Evolutionary conservation across 2,888 invertebrate genomes (phyloP).

Genomic region (Elmis aenea): DNA sequence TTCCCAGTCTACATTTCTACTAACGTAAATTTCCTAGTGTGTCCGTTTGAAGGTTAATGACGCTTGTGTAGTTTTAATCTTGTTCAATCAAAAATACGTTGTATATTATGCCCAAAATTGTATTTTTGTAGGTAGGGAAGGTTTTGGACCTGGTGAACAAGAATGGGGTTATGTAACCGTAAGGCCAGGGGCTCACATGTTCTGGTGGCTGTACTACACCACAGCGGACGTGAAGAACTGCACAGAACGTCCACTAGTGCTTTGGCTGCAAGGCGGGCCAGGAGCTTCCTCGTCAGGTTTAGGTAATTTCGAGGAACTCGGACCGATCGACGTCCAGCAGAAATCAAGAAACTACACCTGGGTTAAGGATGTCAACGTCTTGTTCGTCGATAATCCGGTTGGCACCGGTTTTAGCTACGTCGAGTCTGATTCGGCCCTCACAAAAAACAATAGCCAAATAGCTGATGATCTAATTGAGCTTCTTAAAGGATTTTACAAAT

Average conservation of each 20-base stretch:
- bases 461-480: slow-evolving; percentile 53
- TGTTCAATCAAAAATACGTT: too few species aligned
- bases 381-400: slow-evolving; percentile 85
- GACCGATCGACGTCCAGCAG: slow-evolving; percentile 65
- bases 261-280: slow-evolving; percentile 89
- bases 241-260: slow-evolving; percentile 66
- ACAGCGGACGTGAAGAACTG: slow-evolving; percentile 52
- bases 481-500: slow-evolving; percentile 48
- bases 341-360: slow-evolving; percentile 68
- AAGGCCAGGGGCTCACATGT: slow-evolving; percentile 71
- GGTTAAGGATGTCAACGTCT: slow-evolving; percentile 74
- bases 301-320: slow-evolving; percentile 80
- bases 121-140: slow-evolving; percentile 28
- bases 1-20: too few species aligned
- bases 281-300: slow-evolving; percentile 53
- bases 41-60: too few species aligned
- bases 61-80: too few species aligned
- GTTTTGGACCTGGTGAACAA: slow-evolving; percentile 60
- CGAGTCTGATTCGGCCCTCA: slow-evolving; percentile 48
- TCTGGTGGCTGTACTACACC: slow-evolving; percentile 82
- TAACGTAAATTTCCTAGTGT: too few species aligned
- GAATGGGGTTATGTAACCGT: slow-evolving; percentile 72
- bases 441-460: slow-evolving; percentile 57
- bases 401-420: slow-evolving; percentile 82
- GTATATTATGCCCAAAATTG: too few species aligned